Base-by-base conservation (phyloP, 2,113 vertebrate species). In the Lutjanus erythropterus region DNA sequence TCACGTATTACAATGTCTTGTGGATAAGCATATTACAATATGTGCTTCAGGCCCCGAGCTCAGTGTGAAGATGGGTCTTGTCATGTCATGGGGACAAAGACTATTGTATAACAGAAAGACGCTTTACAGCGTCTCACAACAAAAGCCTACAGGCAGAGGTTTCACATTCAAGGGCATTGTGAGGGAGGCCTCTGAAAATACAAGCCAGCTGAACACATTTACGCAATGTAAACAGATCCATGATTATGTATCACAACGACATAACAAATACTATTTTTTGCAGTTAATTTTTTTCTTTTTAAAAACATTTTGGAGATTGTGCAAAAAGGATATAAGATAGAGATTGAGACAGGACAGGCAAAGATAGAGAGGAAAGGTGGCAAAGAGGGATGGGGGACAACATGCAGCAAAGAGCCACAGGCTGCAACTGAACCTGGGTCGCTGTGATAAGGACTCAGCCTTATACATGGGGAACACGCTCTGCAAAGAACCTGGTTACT, bases 1-100 rank as follows among this genome's bases (percentile, higher is more conserved):
- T 89, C 29, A 14, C 67, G 67, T 81, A 80, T 64, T 65, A 86
- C 84, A 88, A 86, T 83, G 67, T 77, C 62, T 80, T 56, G 78
- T 69, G 47, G 80, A 86, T 78, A 88, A 87, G 74, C 82, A 86
- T 72, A 75, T 86, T 58, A 81, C 21, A 64, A 76, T 29, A 58
- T 67, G 56, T 65, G 78, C 72, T 60, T 71, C 9, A 49, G 59
- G 72, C 75, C 50, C 50, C 4, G 56, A 55, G 71, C 71, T 86
- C 1, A 15, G 59, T 44, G 73, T 75, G 75, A 78, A 70, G 64
- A 80, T 29, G 56, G 53, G 16, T 61, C 56, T 53, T 52, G 33
- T 75, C 42, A 12, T 65, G 68, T 78, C 70, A 78, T 12, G 41
- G 49, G 46, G 55, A 89, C 87, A 91, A 88, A 84, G 81, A 73